Conservation (phyloP, 2,797 vertebrate species). For the Neoniphon sammara region DNA sequence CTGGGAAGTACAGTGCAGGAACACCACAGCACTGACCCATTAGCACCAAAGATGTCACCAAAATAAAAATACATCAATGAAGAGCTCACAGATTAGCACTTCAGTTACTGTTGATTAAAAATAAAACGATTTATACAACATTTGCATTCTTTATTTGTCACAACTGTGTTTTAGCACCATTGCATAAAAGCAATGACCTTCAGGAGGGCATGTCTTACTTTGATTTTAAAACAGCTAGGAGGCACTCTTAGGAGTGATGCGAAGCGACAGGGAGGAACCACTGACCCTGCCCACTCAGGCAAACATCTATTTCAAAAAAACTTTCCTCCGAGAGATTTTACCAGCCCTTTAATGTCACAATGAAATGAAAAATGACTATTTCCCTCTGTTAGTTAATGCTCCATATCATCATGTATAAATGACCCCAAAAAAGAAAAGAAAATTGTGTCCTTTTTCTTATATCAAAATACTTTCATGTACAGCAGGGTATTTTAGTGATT, state of each 20-base stretch:
- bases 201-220: constrained; percentile 25
- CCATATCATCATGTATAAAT: too few species aligned
- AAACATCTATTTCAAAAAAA: constrained; percentile 55
- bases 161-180: constrained; percentile 15
- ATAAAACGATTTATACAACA: background rate
- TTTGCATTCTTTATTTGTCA: constrained; percentile 5
- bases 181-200: constrained; percentile 55
- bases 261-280: constrained; percentile 61
- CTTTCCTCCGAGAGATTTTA: constrained; percentile 20
- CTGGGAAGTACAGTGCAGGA: background rate
- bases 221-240: constrained; percentile 51
- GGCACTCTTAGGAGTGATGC: constrained; percentile 55
- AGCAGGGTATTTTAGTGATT: too few species aligned
- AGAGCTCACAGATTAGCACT: background rate
- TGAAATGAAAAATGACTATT: background rate
- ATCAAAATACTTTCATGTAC: too few species aligned
- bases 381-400: too few species aligned
- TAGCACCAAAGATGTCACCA: background rate
- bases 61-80: background rate
- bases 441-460: too few species aligned
- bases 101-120: background rate
- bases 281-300: constrained; percentile 55
- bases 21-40: background rate
- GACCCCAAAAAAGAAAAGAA: too few species aligned
- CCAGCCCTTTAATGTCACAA: constrained; percentile 11